Percentiles rank a stretch among this genome's conserved stretches.
Conservation (phyloP, 2,113 vertebrate species). For the Oxyura jamaicensis region DNA sequence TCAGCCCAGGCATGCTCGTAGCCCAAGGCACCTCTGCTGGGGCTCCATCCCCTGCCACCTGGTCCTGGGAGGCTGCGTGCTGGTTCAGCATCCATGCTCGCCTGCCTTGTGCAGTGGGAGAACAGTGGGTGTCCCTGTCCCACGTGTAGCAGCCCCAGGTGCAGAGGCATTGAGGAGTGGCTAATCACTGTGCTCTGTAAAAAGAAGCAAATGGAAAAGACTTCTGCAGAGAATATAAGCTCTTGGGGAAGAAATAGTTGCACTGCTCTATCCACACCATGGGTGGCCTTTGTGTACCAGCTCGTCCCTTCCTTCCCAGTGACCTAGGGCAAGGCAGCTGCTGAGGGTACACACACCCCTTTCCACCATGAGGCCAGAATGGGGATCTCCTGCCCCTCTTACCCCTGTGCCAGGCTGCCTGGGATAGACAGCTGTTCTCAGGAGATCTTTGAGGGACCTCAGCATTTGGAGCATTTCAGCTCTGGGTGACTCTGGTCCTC, state of each 20-base stretch:
- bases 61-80: background rate
- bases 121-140: background rate
- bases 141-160: background rate
- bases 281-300: background rate
- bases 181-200: background rate
- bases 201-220: background rate
- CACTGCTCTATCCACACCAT: constrained; percentile 26
- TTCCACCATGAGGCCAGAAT: accelerated
- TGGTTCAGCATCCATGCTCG: background rate
- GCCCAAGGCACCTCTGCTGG: background rate
- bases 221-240: background rate
- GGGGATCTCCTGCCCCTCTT: background rate
- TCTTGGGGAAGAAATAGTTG: constrained; percentile 9
- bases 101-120: background rate
- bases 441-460: background rate
- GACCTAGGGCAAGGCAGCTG: background rate
- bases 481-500: background rate
- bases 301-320: background rate
- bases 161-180: background rate
- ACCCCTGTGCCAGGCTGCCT: background rate
- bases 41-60: accelerated
- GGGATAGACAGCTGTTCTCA: background rate
- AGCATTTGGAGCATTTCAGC: background rate
- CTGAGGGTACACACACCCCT: background rate
- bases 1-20: background rate